phyloP scores from a whole-genome alignment of 2,113 vertebrate species.

The Pica pica region DNA sequence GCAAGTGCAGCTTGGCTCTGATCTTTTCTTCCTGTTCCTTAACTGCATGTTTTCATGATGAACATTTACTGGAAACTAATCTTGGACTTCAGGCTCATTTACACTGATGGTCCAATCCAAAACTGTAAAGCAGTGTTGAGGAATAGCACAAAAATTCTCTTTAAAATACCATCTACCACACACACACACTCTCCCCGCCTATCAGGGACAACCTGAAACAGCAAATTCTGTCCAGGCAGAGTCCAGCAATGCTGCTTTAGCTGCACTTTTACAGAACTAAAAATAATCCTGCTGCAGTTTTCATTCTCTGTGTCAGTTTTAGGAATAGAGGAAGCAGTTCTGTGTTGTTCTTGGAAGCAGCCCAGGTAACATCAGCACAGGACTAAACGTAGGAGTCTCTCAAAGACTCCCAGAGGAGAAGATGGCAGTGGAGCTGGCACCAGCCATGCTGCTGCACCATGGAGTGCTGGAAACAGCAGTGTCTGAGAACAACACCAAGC shows the following conservation, averaged over 20 bases:
- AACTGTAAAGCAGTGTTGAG: neutral
- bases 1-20: neutral
- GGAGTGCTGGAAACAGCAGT: neutral
- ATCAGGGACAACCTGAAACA: neutral
- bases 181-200: neutral
- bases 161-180: neutral
- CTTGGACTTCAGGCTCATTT: neutral
- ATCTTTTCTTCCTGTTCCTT: neutral
- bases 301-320: conserved; percentile 36
- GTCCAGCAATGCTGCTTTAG: neutral
- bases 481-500: neutral
- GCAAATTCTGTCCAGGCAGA: neutral
- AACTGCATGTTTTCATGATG: neutral
- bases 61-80: neutral
- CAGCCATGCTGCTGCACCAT: neutral
- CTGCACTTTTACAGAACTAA: conserved; percentile 33
- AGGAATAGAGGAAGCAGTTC: conserved; percentile 37
- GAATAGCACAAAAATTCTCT: neutral
- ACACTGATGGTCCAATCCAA: neutral
- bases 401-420: conserved; percentile 31
- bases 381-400: neutral
- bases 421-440: neutral
- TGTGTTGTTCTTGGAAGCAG: conserved; percentile 29
- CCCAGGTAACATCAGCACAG: conserved; percentile 54
- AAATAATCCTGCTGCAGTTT: conserved; percentile 58